phyloP scores from a whole-genome alignment of 2,888 invertebrate genomes.

The Tetragonisca angustula region DNA sequence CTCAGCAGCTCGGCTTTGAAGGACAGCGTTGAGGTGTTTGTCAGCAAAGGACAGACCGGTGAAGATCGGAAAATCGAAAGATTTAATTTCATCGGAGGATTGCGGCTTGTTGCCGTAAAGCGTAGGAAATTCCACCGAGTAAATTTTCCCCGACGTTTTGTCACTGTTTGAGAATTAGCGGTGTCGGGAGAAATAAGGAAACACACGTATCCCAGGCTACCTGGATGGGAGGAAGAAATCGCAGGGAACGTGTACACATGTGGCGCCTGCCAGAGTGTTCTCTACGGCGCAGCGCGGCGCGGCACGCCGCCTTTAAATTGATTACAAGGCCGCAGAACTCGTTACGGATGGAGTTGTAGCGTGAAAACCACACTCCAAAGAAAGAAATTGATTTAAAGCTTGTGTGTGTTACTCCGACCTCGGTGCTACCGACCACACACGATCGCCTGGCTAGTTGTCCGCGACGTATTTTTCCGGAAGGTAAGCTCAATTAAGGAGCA shows the following conservation, averaged over 20 bases:
- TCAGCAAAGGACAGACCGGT: not conserved
- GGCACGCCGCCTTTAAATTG: slow-evolving; percentile 26
- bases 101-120: not conserved
- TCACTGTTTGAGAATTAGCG: not conserved
- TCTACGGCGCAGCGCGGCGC: slow-evolving; percentile 12
- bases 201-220: no score
- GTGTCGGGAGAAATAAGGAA: not conserved
- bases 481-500: slow-evolving; percentile 42
- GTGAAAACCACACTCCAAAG: slow-evolving; percentile 37
- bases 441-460: slow-evolving; percentile 29
- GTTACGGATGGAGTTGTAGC: slow-evolving; percentile 36
- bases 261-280: slow-evolving; percentile 33
- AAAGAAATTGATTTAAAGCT: slow-evolving; percentile 58
- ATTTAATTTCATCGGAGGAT: not conserved
- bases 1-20: not conserved
- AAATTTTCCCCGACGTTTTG: no score
- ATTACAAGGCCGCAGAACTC: slow-evolving; percentile 46
- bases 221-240: not conserved
- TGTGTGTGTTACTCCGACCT: slow-evolving; percentile 4
- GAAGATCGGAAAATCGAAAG: not conserved
- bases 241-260: not conserved
- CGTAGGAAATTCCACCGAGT: no score
- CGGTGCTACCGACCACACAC: slow-evolving; percentile 3
- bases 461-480: slow-evolving; percentile 29
- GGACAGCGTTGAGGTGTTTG: not conserved